These are phyloP conservation scores for Holocentrus rufus DNA, from an alignment of 2,797 vertebrate species.

Conservation along the genomic window DNA sequence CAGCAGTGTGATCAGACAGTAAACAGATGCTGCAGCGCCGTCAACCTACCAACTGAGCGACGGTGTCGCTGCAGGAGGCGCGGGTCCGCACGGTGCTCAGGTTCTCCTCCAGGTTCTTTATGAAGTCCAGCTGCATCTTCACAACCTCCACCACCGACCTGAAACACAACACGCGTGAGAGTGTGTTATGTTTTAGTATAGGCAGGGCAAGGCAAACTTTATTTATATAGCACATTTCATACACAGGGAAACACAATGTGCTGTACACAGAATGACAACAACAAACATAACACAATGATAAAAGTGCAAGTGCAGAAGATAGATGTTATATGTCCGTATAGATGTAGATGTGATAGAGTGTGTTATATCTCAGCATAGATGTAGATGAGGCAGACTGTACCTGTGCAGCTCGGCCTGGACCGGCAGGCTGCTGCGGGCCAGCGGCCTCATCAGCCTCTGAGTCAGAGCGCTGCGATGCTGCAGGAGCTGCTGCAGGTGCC, in stretches of 20 bases:
- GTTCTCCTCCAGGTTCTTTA: slow-evolving; percentile 76
- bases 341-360: no score
- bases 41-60: slow-evolving; percentile 78
- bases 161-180: slow-evolving; percentile 32
- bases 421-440: slow-evolving; percentile 85
- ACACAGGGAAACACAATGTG: no score
- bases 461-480: slow-evolving; percentile 84
- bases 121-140: slow-evolving; percentile 72
- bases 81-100: slow-evolving; percentile 53
- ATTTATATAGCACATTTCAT: no score
- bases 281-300: no score
- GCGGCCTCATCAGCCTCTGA: slow-evolving; percentile 85
- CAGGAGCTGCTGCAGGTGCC: slow-evolving; percentile 86
- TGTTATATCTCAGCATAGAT: no score
- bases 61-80: slow-evolving; percentile 35
- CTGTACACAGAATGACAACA: no score
- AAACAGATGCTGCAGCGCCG: no score
- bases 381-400: slow-evolving; percentile 62
- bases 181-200: no score
- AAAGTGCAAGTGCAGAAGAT: no score
- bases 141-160: slow-evolving; percentile 78
- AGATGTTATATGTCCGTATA: no score
- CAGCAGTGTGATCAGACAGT: no score
- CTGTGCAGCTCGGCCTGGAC: slow-evolving; percentile 86
- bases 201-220: no score